phyloP scores from a whole-genome alignment of 1,140 invertebrate species.

The Caenorhabditis briggsae region DNA sequence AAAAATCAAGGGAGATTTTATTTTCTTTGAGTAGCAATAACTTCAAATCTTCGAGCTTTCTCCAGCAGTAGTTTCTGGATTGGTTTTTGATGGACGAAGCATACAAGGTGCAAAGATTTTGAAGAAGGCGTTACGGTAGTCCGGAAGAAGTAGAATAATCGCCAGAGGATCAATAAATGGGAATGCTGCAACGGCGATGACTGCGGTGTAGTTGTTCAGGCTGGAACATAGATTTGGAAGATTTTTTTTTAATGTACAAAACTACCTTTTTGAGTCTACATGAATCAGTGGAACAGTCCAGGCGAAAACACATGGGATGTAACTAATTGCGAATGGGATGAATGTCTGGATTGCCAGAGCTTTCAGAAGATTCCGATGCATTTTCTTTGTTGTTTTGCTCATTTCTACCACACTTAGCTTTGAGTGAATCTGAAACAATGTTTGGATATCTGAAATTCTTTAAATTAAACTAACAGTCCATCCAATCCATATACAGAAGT shows the following conservation, averaged over 20 bases:
- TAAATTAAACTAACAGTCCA: constrained; percentile 17
- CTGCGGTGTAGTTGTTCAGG: constrained; percentile 14
- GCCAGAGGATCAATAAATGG: constrained; percentile 21
- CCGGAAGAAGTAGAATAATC: constrained; percentile 12
- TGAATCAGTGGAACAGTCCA: constrained; percentile 29
- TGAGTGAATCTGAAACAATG: constrained; percentile 27
- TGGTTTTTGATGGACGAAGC: background rate
- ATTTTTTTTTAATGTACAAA: background rate
- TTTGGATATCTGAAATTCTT: background rate
- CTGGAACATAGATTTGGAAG: background rate
- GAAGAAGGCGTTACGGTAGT: constrained; percentile 7
- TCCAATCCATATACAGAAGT: constrained; percentile 40
- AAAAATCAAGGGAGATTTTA: no score
- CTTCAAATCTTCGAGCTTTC: constrained; percentile 23
- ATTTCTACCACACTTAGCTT: constrained; percentile 28
- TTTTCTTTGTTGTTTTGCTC: constrained; percentile 31
- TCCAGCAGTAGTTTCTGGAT: background rate
- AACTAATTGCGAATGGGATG: constrained; percentile 10
- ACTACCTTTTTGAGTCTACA: constrained; percentile 21
- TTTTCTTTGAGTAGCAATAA: background rate
- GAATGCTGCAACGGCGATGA: constrained; percentile 21
- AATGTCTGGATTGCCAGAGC: constrained; percentile 19
- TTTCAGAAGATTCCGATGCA: constrained; percentile 36
- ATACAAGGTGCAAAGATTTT: constrained; percentile 5
- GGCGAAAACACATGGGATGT: constrained; percentile 31